A percentile compares a stretch with the other conserved stretches of the same genome.
Evolutionary conservation across 2,113 vertebrate genomes (phyloP).

Genomic region (Calonectris borealis): DNA sequence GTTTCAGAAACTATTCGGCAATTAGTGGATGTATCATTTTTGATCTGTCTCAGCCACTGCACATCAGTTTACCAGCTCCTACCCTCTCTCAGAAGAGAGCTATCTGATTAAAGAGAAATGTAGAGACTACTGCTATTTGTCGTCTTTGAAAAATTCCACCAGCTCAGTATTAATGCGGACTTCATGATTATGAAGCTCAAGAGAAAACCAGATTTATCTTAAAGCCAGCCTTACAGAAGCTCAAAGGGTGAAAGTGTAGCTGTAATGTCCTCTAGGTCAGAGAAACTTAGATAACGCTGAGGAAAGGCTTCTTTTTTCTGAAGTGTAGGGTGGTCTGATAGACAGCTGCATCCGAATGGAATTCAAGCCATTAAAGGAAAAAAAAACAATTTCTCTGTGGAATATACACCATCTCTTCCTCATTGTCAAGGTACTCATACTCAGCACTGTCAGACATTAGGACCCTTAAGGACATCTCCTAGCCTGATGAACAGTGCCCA

Average conservation of each 20-base stretch:
- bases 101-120: neutral
- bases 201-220: neutral
- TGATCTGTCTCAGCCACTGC: neutral
- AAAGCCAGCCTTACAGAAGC: neutral
- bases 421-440: neutral
- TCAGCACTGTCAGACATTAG: neutral
- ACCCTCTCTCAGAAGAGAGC: neutral
- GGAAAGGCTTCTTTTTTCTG: neutral
- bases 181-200: neutral
- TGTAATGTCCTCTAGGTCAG: neutral
- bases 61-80: neutral
- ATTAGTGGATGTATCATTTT: neutral
- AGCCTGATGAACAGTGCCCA: neutral
- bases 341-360: neutral
- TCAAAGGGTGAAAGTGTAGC: neutral
- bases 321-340: neutral
- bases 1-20: neutral
- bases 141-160: neutral
- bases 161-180: neutral
- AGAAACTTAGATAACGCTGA: neutral
- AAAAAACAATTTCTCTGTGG: neutral
- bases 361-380: neutral
- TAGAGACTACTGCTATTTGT: neutral
- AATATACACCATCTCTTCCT: neutral
- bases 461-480: neutral